Evolutionary conservation across 2,113 vertebrate genomes (phyloP).

Genomic region (Gorsachius goisagi): DNA sequence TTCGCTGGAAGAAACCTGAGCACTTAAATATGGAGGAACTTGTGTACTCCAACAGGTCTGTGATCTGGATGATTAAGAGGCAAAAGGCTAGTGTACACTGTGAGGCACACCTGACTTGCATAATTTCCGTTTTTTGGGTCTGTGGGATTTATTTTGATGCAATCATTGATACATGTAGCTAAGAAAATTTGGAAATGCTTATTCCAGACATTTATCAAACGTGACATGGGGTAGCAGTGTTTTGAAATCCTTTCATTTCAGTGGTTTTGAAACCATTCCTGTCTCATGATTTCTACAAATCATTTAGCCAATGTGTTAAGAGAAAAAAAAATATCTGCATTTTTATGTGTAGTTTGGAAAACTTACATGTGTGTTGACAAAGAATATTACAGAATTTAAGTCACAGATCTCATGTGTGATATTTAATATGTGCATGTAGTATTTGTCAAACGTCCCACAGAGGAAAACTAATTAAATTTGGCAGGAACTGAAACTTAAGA

Average conservation of each 20-base stretch:
- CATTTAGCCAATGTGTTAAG: not conserved
- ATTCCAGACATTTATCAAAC: conserved; percentile 41
- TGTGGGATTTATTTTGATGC: not conserved
- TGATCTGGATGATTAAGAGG: not conserved
- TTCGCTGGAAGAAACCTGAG: not conserved
- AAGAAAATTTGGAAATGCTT: not conserved
- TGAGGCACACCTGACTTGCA: not conserved
- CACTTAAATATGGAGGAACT: not conserved
- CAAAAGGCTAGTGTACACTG: not conserved
- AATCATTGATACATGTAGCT: not conserved
- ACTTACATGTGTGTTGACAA: not conserved
- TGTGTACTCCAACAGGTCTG: not conserved
- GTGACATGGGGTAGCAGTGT: conserved; percentile 14
- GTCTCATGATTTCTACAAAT: not conserved
- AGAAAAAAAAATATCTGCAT: not conserved
- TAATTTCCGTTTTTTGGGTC: accelerated
- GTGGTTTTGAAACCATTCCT: not conserved
- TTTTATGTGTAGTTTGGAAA: conserved; percentile 10
- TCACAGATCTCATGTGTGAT: conserved; percentile 27
- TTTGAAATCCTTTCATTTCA: conserved; percentile 61
- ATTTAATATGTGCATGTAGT: not conserved
- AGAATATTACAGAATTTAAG: conserved; percentile 56
- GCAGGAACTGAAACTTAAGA: not conserved
- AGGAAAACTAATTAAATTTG: conserved; percentile 35
- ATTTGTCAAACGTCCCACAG: not conserved